Percentiles rank a stretch among this genome's conserved stretches.
These are phyloP conservation scores for Noctua fimbriata DNA, from an alignment of 2,888 invertebrate genomes.

Conservation along the genomic window DNA sequence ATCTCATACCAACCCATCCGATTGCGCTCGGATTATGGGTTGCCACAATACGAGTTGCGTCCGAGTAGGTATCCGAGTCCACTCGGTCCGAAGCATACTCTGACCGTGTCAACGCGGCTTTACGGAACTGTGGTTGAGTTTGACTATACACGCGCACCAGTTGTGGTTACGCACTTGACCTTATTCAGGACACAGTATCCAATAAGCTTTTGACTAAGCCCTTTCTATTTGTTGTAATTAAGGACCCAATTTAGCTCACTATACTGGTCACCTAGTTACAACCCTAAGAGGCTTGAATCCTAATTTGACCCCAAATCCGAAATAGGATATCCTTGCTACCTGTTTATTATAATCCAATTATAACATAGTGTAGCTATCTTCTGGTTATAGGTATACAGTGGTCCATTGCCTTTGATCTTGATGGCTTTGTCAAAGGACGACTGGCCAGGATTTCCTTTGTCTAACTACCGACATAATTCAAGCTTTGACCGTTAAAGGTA, in stretches of 20 bases:
- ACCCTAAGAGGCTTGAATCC: not conserved
- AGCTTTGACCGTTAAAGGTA: not conserved
- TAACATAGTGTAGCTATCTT: not conserved
- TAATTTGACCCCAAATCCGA: slow-evolving; percentile 21
- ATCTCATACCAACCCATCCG: too few species aligned
- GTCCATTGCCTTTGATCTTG: not conserved
- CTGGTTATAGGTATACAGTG: not conserved
- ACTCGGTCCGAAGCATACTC: too few species aligned
- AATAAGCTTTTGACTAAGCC: not conserved
- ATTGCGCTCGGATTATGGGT: too few species aligned
- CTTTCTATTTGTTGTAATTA: not conserved
- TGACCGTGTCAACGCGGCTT: too few species aligned
- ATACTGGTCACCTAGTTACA: not conserved
- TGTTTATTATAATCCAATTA: not conserved
- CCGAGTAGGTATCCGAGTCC: too few species aligned
- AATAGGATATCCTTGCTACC: not conserved
- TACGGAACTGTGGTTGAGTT: not conserved
- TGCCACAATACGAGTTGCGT: too few species aligned
- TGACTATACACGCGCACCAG: not conserved
- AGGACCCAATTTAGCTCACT: not conserved
- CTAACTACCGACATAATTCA: not conserved
- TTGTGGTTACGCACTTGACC: not conserved
- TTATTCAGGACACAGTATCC: not conserved
- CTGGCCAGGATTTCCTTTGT: not conserved
- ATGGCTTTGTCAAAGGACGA: not conserved